These are phyloP conservation scores for Pygmarrhopalites habei DNA, from an alignment of 1,140 invertebrate species.

Conservation along the genomic window DNA sequence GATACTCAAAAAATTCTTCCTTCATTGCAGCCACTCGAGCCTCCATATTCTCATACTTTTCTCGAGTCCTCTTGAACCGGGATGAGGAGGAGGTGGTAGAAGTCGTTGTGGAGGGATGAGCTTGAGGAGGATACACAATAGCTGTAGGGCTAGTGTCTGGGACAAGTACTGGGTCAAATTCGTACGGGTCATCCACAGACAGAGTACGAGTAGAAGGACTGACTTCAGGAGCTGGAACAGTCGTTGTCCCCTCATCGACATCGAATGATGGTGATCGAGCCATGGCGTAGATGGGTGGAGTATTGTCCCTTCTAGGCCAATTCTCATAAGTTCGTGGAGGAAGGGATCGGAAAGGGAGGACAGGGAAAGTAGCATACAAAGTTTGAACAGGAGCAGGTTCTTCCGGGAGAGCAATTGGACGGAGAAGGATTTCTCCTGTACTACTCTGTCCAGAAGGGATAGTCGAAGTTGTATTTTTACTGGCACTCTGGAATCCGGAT, in stretches of 20 bases:
- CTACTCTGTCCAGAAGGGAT: slow-evolving; percentile 30
- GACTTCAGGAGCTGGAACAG: slow-evolving; percentile 32
- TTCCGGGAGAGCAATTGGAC: slow-evolving; percentile 36
- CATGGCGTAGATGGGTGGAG: slow-evolving; percentile 29
- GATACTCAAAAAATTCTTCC: slow-evolving; percentile 88
- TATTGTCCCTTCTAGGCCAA: slow-evolving; percentile 33
- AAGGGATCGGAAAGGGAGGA: slow-evolving; percentile 16
- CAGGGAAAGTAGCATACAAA: slow-evolving; percentile 12
- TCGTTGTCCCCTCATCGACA: slow-evolving; percentile 18
- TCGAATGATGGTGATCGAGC: slow-evolving; percentile 36
- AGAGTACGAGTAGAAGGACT: slow-evolving; percentile 38
- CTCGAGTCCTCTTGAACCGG: slow-evolving; percentile 36
- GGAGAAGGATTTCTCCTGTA: slow-evolving; percentile 34
- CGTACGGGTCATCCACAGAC: slow-evolving; percentile 90
- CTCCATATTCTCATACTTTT: slow-evolving; percentile 65
- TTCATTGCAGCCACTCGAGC: slow-evolving; percentile 88
- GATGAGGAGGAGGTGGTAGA: slow-evolving; percentile 31
- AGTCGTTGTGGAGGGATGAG: slow-evolving; percentile 39
- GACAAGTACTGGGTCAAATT: slow-evolving; percentile 75
- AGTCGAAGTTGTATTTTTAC: slow-evolving; percentile 32
- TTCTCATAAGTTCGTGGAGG: slow-evolving; percentile 38
- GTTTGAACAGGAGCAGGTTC: slow-evolving; percentile 22
- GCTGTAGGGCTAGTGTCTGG: slow-evolving; percentile 60
- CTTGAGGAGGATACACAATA: slow-evolving; percentile 35
- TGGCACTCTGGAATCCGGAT: slow-evolving; percentile 39